phyloP scores from a whole-genome alignment of 2,113 vertebrate genomes.

The Aegithalos caudatus region DNA sequence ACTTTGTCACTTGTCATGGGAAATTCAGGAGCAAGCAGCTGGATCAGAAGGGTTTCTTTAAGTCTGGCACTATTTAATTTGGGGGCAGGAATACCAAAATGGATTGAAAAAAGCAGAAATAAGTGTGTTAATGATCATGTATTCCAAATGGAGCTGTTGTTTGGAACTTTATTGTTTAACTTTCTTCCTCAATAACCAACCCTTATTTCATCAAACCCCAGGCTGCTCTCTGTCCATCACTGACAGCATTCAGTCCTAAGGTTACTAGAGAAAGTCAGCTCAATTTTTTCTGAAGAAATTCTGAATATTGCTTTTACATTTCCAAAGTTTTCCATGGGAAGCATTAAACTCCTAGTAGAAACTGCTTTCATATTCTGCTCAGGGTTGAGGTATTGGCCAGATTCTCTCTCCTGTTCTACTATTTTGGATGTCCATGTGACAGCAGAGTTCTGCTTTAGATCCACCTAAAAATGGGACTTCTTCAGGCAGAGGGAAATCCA shows the following conservation, averaged over 20 bases:
- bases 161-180: not conserved
- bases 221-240: not conserved
- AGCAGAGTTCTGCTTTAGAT: not conserved
- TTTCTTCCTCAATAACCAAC: not conserved
- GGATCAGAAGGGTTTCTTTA: not conserved
- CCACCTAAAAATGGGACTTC: not conserved
- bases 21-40: not conserved
- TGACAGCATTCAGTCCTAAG: not conserved
- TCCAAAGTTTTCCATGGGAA: not conserved
- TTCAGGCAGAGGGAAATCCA: not conserved
- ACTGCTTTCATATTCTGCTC: not conserved
- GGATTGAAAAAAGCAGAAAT: not conserved
- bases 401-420: not conserved
- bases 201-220: not conserved
- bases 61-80: not conserved
- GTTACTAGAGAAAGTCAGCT: not conserved
- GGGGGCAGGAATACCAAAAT: not conserved
- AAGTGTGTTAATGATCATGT: rapidly evolving
- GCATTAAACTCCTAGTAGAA: not conserved
- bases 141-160: not conserved
- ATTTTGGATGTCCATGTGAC: not conserved
- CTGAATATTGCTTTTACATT: not conserved
- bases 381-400: not conserved
- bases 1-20: not conserved
- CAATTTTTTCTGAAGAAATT: not conserved